Conservation (phyloP, 2,888 invertebrate species). For the Crossocerus cetratus region DNA sequence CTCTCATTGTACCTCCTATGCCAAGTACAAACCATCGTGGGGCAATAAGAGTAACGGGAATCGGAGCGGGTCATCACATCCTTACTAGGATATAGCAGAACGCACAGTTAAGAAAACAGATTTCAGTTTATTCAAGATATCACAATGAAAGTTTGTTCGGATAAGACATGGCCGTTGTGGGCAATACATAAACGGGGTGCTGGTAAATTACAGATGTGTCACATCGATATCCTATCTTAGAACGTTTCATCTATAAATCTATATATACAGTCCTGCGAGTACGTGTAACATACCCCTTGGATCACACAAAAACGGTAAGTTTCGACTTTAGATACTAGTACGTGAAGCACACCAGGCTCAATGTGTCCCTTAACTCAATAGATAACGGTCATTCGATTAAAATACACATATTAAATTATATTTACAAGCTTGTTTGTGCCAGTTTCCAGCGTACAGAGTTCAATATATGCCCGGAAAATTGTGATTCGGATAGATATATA, state of each 20-base stretch:
- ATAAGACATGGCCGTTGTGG: constrained; percentile 68
- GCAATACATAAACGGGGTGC: constrained; percentile 64
- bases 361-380: constrained; percentile 30
- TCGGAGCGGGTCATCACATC: too few species aligned
- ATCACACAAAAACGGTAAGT: too few species aligned
- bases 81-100: not conserved
- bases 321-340: too few species aligned
- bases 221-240: constrained; percentile 11
- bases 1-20: constrained; percentile 12
- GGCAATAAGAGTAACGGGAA: too few species aligned
- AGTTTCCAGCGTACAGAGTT: constrained; percentile 14
- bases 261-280: too few species aligned
- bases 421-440: constrained; percentile 52
- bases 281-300: too few species aligned
- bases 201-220: constrained; percentile 43
- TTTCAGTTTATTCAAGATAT: constrained; percentile 69
- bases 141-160: constrained; percentile 72
- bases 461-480: not conserved
- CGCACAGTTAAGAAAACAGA: constrained; percentile 39
- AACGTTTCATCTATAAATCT: too few species aligned
- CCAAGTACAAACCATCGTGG: not conserved
- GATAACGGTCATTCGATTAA: constrained; percentile 33
- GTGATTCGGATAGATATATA: constrained; percentile 34
- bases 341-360: constrained; percentile 25
- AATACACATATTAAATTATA: constrained; percentile 47